Percentiles rank a stretch among this genome's conserved stretches.
Conservation (phyloP, 1,140 invertebrate genomes). For the Mactra quadrangularis region DNA sequence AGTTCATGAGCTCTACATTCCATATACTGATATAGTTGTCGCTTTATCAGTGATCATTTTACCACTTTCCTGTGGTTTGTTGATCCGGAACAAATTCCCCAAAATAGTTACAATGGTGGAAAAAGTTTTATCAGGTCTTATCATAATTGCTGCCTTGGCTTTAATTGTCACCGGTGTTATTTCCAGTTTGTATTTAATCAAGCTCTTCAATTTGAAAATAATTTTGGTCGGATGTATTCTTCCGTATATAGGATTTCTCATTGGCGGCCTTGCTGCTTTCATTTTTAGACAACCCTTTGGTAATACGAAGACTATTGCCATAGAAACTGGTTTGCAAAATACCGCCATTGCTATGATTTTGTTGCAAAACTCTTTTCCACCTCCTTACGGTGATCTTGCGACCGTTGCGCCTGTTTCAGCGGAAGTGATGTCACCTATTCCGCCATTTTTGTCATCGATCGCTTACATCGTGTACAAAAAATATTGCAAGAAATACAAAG, state of each 20-base stretch:
- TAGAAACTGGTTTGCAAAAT: slow-evolving; percentile 85
- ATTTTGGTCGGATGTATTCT: slow-evolving; percentile 91
- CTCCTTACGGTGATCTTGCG: slow-evolving; percentile 82
- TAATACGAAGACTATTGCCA: slow-evolving; percentile 83
- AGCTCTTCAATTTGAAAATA: slow-evolving; percentile 87
- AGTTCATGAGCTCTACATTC: slow-evolving; percentile 86
- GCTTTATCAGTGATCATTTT: slow-evolving; percentile 91
- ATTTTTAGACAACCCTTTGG: slow-evolving; percentile 65
- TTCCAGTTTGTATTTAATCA: slow-evolving; percentile 95
- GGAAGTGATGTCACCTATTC: slow-evolving; percentile 96
- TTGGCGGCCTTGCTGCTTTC: slow-evolving; percentile 85
- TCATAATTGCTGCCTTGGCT: slow-evolving; percentile 92
- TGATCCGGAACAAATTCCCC: slow-evolving; percentile 85
- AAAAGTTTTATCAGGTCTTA: slow-evolving; percentile 87
- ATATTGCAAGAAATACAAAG: slow-evolving; percentile 32
- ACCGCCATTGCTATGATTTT: slow-evolving; percentile 82
- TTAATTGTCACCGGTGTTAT: slow-evolving; percentile 94
- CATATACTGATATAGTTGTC: slow-evolving; percentile 90
- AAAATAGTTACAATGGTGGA: slow-evolving; percentile 64
- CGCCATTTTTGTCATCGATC: slow-evolving; percentile 84
- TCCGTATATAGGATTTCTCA: slow-evolving; percentile 93
- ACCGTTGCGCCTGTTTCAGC: slow-evolving; percentile 84
- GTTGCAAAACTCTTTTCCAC: slow-evolving; percentile 80
- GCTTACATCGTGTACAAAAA: not conserved
- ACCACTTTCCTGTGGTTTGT: slow-evolving; percentile 91